A percentile compares a stretch with the other conserved stretches of the same genome.
Conservation (phyloP, 2,113 vertebrate species). For the Megaptera novaeangliae region DNA sequence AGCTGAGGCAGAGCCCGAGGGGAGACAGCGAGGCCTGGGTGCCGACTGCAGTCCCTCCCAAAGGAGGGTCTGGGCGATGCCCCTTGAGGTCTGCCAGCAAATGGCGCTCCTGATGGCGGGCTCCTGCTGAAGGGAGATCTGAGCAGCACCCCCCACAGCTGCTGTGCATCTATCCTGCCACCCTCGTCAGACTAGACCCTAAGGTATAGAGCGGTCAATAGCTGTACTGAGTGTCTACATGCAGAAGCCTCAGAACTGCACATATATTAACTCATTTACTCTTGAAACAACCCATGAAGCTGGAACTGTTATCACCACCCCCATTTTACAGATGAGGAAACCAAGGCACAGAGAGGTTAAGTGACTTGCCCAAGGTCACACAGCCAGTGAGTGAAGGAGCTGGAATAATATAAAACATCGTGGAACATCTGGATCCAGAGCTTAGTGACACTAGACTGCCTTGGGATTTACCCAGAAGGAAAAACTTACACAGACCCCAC, state of each 20-base stretch:
- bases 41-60: not conserved
- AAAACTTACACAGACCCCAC: fast-evolving
- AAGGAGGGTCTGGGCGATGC: not conserved
- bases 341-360: not conserved
- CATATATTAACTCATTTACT: not conserved
- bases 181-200: not conserved
- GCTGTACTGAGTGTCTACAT: not conserved
- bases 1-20: not conserved
- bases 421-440: not conserved
- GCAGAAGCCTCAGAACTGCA: not conserved
- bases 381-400: not conserved
- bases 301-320: not conserved
- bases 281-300: not conserved
- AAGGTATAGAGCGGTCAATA: too few species aligned
- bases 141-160: not conserved
- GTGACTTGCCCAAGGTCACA: not conserved
- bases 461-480: not conserved
- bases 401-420: not conserved
- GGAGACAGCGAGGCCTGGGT: not conserved
- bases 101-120: not conserved
- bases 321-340: not conserved
- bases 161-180: too few species aligned
- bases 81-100: too few species aligned
- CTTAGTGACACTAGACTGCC: not conserved
- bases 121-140: not conserved